A percentile compares a stretch with the other conserved stretches of the same genome.
Conservation (phyloP, 2,113 vertebrate species). For the Etheostoma spectabile region DNA sequence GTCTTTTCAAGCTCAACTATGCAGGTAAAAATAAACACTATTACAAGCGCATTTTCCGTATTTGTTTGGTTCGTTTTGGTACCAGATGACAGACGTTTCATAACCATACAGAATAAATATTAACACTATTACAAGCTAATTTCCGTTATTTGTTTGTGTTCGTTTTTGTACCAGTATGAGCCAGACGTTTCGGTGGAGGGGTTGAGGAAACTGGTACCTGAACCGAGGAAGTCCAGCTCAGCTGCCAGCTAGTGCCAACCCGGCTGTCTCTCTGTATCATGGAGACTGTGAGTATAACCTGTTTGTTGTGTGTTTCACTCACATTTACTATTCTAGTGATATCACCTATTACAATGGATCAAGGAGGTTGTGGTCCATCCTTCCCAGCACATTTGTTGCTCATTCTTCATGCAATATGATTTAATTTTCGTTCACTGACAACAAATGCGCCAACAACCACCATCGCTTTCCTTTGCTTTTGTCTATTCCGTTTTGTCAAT, state of each 20-base stretch:
- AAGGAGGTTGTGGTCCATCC: not conserved
- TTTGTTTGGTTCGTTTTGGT: too few relatives aligned
- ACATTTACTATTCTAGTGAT: not conserved
- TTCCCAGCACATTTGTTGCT: not conserved
- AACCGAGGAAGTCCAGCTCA: constrained; percentile 94
- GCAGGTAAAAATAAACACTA: not conserved
- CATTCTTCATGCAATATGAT: not conserved
- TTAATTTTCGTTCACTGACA: not conserved
- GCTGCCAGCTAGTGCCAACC: constrained; percentile 94
- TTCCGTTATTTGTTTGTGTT: not conserved
- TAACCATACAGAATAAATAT: too few relatives aligned
- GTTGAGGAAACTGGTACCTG: constrained; percentile 98
- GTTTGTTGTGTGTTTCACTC: not conserved
- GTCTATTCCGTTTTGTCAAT: not conserved
- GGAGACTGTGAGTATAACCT: constrained; percentile 90
- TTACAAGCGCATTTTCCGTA: not conserved
- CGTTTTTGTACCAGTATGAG: constrained; percentile 85
- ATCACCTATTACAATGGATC: not conserved
- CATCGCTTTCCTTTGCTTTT: not conserved
- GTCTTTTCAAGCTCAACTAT: constrained; percentile 39
- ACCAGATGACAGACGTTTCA: too few relatives aligned
- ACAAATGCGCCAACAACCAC: not conserved
- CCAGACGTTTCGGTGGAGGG: constrained; percentile 95
- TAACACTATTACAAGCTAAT: too few relatives aligned
- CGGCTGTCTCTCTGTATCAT: constrained; percentile 92